These are phyloP conservation scores for Pandemis corylana DNA, from an alignment of 2,888 invertebrate species.

Conservation along the genomic window DNA sequence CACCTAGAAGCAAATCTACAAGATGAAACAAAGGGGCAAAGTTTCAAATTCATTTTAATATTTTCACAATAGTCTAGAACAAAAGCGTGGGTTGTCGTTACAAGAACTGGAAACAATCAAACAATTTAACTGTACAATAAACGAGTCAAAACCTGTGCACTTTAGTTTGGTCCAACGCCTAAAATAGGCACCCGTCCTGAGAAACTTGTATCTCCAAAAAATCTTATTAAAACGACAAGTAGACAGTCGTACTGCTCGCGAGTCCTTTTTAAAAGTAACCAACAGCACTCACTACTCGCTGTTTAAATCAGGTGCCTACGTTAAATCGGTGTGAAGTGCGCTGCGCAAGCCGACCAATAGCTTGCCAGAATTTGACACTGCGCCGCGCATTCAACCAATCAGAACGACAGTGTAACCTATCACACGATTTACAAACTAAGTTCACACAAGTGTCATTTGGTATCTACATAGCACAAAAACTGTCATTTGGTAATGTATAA, in stretches of 20 bases:
- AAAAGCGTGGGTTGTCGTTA: constrained; percentile 69
- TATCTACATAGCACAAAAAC: constrained; percentile 2
- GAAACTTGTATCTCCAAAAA: neutral
- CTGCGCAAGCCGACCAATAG: neutral
- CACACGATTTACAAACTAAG: constrained; percentile 5
- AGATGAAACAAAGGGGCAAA: constrained; percentile 73
- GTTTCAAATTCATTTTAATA: constrained; percentile 84
- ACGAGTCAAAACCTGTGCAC: constrained; percentile 37
- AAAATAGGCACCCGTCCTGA: neutral
- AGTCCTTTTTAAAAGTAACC: neutral
- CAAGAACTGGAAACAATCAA: constrained; percentile 56
- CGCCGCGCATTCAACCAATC: constrained; percentile 6
- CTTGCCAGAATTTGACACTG: neutral
- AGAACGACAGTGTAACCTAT: constrained; percentile 5
- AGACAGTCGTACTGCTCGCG: constrained; percentile 9
- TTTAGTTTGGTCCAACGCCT: constrained; percentile 29
- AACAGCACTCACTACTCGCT: constrained; percentile 5
- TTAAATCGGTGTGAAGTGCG: neutral
- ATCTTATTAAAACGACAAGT: constrained; percentile 1
- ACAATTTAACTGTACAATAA: constrained; percentile 46
- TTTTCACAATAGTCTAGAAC: constrained; percentile 81
- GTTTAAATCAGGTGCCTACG: neutral
- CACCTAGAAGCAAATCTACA: constrained; percentile 58
- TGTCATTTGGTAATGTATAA: neutral
- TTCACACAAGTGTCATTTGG: constrained; percentile 10